Base-by-base conservation (phyloP, 2,888 invertebrate species). In the Ecliptopera silaceata region DNA sequence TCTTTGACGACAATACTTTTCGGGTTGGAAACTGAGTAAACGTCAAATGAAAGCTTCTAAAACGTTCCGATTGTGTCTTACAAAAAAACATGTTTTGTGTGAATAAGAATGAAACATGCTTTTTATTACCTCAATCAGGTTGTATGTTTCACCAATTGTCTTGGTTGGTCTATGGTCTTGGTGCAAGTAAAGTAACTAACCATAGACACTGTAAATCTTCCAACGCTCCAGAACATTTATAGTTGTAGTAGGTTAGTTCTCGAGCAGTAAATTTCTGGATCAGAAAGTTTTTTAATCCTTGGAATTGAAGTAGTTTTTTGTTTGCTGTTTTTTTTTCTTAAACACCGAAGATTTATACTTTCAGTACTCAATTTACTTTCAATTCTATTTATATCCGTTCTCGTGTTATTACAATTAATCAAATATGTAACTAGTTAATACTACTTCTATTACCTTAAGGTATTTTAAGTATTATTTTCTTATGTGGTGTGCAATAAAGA, bases 221-320 rank as follows among this genome's bases (percentile, higher is more conserved):
- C 17, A 34, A 36, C 43, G 29, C 49, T 59, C 44, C 31, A 38
- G 42, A 48, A 20, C 15, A 34, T 56, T 55, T 18, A 39, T 47
- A 36, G 38, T 53, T 63, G 63, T 46, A 56, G 47, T 65, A 61
- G 63, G 63, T 61, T 63, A 63, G 61, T 57, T 49, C 32, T 34
- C 36, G 50, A 49, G 39, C 12, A n/a, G 49, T 53, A 39, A 39
- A 38, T 38, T 38, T 52, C 29, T 43, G 22, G 13, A 15, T 17
- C 6, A 32, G 39, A 41, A 50, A 43, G 42, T 50, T 50, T 42
- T n/a, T 42, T 12, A 13, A 13, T 42, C n/a, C 42, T 36, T 15
- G 15, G 1, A 26, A 13, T 8, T 42, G 4, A 26, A 13, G 26
- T 22, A 10, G 26, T 22, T 42, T 36, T 36, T 36, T 36, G 36